Conservation (phyloP, 2,888 invertebrate genomes). For the Didymodactylos carnosus region DNA sequence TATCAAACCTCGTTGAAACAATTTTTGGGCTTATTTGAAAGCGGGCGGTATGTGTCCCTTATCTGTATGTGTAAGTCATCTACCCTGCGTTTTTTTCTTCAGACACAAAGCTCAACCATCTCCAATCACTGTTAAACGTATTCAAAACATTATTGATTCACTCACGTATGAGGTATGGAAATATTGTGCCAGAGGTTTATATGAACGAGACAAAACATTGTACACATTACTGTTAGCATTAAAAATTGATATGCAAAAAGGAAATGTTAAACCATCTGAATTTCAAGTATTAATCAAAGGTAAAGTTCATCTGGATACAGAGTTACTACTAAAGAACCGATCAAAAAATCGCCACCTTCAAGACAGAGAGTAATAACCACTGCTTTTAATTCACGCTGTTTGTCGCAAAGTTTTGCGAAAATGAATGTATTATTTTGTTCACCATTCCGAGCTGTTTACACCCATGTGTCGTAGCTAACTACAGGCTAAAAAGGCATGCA, state of each 20-base stretch:
- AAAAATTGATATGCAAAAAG: constrained; percentile 71
- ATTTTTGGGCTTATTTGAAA: constrained; percentile 56
- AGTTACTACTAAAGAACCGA: neutral
- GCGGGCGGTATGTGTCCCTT: neutral
- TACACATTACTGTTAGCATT: constrained; percentile 82
- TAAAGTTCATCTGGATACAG: constrained; percentile 20
- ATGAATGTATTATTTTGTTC: too few species aligned
- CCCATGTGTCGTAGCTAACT: too few species aligned
- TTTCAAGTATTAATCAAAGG: constrained; percentile 84
- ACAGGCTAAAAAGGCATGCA: too few species aligned
- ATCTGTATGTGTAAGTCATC: neutral
- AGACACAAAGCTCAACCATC: constrained; percentile 65
- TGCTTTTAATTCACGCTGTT: too few species aligned
- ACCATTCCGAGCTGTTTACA: too few species aligned
- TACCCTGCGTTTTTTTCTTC: constrained; percentile 41
- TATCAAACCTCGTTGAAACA: constrained; percentile 35
- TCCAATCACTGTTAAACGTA: constrained; percentile 57
- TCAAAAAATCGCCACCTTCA: neutral
- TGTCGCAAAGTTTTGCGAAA: too few species aligned
- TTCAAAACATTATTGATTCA: constrained; percentile 61
- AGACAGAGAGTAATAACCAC: too few species aligned
- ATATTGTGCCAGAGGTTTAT: constrained; percentile 71
- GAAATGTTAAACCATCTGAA: constrained; percentile 62
- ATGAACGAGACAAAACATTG: constrained; percentile 72
- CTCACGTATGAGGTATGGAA: constrained; percentile 76